Evolutionary conservation across 2,888 invertebrate genomes (phyloP), one percentile per base, ranked within the genome.

Genomic region (Polydrusus pterygomalis): DNA sequence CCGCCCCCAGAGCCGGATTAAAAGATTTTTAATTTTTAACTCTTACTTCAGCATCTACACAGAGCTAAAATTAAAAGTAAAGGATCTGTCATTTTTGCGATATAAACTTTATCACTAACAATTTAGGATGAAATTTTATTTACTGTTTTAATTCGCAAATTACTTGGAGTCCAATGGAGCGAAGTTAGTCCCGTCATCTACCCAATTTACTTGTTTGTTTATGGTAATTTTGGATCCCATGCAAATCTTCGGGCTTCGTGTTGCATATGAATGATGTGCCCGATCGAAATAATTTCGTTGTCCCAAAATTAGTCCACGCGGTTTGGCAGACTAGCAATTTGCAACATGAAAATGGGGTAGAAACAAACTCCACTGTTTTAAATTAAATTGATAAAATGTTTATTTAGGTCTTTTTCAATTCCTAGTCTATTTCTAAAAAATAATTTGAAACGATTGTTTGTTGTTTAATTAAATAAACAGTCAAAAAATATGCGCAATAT

Each of bases 231-330:
- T 18, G n/a, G 58, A 60, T 60, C 58, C 58, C 38, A 60, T 60
- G 58, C 58, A 60, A 60, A 60, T 60, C 58, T 60, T 60, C 18
- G 58, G 38, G 38, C 38, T 38, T 60, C 17, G 58, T 15, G 58
- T 60, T 60, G 58, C 58, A 60, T 60, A 60, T 60, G 58, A 60
- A 60, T 60, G 58, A 60, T 38, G 58, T 40, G 58, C 58, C 58
- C 58, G 58, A 60, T 60, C 58, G 58, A 60, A 60, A 60, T 60
- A 60, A 60, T 60, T 60, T 60, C 38, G 58, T 60, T 60, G 58
- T 60, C 58, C 58, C 30, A 38, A 60, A 60, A 60, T 60, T 60
- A 60, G 38, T 60, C 58, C 58, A 60, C 58, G 58, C 38, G 58
- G 58, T 60, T 60, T 60, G 58, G 38, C 58, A 60, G 38, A 60